Conservation (phyloP, 2,113 vertebrate species). For the Brachypodius melanocephalos region DNA sequence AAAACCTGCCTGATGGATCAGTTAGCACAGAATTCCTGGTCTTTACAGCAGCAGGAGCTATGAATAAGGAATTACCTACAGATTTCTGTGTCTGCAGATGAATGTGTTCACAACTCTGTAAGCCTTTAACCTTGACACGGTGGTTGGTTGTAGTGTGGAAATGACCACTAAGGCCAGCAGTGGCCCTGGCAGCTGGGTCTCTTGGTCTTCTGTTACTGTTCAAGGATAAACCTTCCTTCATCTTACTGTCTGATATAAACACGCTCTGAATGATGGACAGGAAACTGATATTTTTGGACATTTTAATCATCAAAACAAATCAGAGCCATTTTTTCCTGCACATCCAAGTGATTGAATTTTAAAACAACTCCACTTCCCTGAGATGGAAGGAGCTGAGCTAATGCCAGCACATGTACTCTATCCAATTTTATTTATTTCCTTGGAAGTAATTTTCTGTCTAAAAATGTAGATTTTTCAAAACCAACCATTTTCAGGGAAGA, state of each 20-base stretch:
- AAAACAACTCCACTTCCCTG: not conserved
- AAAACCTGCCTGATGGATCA: not conserved
- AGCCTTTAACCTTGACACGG: not conserved
- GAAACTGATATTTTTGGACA: not conserved
- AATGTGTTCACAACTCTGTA: not conserved
- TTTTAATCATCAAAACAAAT: constrained; percentile 33
- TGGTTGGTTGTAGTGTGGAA: not conserved
- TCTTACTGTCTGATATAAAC: not conserved
- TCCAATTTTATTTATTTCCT: not conserved
- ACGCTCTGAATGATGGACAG: not conserved
- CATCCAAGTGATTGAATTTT: not conserved
- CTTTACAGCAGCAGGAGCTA: not conserved
- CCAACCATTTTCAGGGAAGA: not conserved
- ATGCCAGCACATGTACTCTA: not conserved
- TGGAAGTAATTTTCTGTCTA: not conserved
- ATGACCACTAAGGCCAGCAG: not conserved
- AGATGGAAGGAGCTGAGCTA: not conserved
- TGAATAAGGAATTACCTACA: not conserved
- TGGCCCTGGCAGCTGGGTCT: not conserved
- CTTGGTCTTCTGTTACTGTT: not conserved
- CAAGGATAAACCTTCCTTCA: not conserved
- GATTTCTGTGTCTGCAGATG: not conserved
- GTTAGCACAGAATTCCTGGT: not conserved
- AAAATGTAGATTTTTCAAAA: constrained; percentile 20
- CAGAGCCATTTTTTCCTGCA: not conserved